A percentile compares a stretch with the other conserved stretches of the same genome.
Evolutionary conservation across 2,888 invertebrate genomes (phyloP).

Genomic region (Epirrhoe alternata): DNA sequence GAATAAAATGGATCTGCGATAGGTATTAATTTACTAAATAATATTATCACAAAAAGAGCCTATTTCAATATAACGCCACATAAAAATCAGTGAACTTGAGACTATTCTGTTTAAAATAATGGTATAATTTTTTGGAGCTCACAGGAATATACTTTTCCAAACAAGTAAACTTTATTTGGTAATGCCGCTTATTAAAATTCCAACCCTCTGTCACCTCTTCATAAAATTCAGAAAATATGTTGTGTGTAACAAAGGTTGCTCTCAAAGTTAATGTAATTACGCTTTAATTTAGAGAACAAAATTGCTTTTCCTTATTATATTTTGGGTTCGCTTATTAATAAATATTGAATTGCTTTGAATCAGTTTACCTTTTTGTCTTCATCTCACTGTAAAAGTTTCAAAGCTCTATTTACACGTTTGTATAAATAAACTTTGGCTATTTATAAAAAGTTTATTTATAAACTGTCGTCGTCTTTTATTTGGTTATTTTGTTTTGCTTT

Average conservation of each 20-base stretch:
- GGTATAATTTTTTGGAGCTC: slow-evolving; percentile 8
- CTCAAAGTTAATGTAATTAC: neutral
- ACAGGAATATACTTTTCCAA: slow-evolving; percentile 13
- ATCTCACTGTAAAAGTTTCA: neutral
- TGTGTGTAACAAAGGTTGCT: slow-evolving; percentile 17
- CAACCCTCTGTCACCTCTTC: slow-evolving; percentile 36
- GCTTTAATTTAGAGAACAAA: neutral
- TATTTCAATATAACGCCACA: too few species aligned
- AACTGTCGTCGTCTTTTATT: too few species aligned
- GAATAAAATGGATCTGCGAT: too few species aligned
- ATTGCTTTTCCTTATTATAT: neutral
- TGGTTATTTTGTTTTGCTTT: too few species aligned
- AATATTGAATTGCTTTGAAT: neutral
- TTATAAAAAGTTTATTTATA: too few species aligned
- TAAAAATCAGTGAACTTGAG: too few species aligned
- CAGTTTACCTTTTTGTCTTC: neutral
- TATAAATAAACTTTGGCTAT: too few species aligned
- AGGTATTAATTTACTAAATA: too few species aligned
- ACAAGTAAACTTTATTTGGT: slow-evolving; percentile 29
- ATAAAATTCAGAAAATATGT: slow-evolving; percentile 34
- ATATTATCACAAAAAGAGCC: too few species aligned
- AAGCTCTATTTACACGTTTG: too few species aligned
- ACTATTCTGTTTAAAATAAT: neutral
- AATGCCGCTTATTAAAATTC: slow-evolving; percentile 38
- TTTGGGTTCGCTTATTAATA: neutral